Base-by-base conservation (phyloP, 2,888 invertebrate genomes). In the Leucoptera coffeella region DNA sequence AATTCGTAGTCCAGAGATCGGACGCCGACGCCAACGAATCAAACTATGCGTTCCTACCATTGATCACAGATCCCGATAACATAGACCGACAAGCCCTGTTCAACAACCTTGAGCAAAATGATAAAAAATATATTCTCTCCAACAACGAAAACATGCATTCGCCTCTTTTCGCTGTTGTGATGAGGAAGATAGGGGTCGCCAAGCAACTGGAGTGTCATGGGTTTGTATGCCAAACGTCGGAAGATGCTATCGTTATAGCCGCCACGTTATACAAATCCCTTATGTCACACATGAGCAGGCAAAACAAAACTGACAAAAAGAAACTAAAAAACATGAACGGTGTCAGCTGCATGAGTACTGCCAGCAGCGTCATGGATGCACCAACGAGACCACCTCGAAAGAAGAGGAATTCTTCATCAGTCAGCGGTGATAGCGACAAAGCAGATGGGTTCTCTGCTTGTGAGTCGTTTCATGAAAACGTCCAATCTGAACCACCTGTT, bases 211-310 rank as follows among this genome's bases (percentile, higher is more conserved):
- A 91, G 65, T 92, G 91, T 56, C 92, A 92, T 67, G 91, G 86
- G 23, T 92, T 91, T 59, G 85, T 89, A 39, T 92, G 91, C 57
- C 83, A 84, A 54, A 84, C 84, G 42, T 84, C 89, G 15, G 90
- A 91, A 61, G 91, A 92, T 56, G 91, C 92, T 34, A 85, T 92
- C 20, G 88, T 90, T 1, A 87, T 92, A 40, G 92, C 92, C 9
- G 91, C 91, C 24, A 91, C 90, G 34, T 72, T 92, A 38, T 92
- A 92, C 61, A 86, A 90, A 59, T 88, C 88, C 17, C 71, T 92
- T 29, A 83, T 91, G 71, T 81, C 86, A 32, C 85, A 85, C 45
- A 84, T 86, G 73, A 81, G 79, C 50, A 72, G 75, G 31, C 69
- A 67, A 37, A 64, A 64, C 33, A 64, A 65, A 39, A 43, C 36